Conservation (phyloP, 2,888 invertebrate species). For the Itoplectis maculator region DNA sequence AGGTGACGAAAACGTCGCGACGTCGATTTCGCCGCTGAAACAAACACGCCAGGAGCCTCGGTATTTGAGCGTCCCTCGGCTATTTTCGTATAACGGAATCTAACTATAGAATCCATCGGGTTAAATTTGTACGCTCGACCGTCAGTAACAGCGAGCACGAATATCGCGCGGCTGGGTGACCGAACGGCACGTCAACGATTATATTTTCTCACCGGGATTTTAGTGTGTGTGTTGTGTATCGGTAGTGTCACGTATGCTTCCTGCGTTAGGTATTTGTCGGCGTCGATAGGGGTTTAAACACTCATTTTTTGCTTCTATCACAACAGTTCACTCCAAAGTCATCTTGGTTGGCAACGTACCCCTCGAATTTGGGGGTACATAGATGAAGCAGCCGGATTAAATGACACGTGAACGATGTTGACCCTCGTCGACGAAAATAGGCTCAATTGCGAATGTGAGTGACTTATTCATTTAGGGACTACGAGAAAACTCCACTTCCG, state of each 20-base stretch:
- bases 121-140: constrained; percentile 22
- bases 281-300: not conserved
- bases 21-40: not conserved
- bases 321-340: not conserved
- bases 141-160: constrained; percentile 16
- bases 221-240: not conserved
- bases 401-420: not conserved
- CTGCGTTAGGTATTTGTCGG: not conserved
- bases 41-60: not conserved
- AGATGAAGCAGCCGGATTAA: not conserved
- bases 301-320: not conserved
- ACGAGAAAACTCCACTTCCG: too few relatives aligned
- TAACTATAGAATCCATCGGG: constrained; percentile 34
- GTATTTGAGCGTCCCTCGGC: not conserved
- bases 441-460: not conserved
- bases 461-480: too few relatives aligned
- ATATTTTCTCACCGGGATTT: constrained; percentile 1
- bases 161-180: not conserved
- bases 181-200: constrained; percentile 9
- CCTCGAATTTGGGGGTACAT: not conserved
- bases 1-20: not conserved
- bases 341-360: not conserved
- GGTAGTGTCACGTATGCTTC: not conserved
- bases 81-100: constrained; percentile 26
- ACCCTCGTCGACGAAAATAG: not conserved